Evolutionary conservation across 2,888 invertebrate genomes (phyloP).

Genomic region (Conchocele bisecta): DNA sequence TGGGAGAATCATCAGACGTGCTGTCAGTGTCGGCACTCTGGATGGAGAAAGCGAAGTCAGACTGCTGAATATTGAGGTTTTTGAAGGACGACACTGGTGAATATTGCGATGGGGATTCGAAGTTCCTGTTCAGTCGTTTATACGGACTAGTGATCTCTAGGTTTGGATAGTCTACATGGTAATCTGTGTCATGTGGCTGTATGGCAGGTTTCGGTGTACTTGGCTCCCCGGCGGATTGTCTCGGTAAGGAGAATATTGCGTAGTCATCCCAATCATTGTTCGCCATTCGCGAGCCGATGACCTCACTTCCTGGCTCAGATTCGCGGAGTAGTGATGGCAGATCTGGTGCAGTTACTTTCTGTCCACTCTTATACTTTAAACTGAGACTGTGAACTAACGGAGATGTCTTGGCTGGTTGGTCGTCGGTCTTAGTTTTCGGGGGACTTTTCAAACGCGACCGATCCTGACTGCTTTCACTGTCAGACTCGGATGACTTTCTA

Average conservation of each 20-base stretch:
- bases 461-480: slow-evolving; percentile 1
- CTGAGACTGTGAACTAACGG: slow-evolving; percentile 40
- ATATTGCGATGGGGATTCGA: slow-evolving; percentile 5
- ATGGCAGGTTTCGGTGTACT: neutral
- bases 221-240: slow-evolving; percentile 3
- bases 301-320: slow-evolving; percentile 67
- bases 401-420: slow-evolving; percentile 38
- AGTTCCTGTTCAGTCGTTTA: slow-evolving; percentile 30
- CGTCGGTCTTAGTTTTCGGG: slow-evolving; percentile 31
- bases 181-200: no score
- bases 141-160: slow-evolving; percentile 16
- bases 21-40: slow-evolving; percentile 63
- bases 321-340: slow-evolving; percentile 64
- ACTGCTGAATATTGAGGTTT: slow-evolving; percentile 63
- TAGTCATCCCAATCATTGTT: slow-evolving; percentile 60
- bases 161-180: no score
- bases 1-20: slow-evolving; percentile 53
- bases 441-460: slow-evolving; percentile 15
- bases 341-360: slow-evolving; percentile 46
- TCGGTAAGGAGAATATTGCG: slow-evolving; percentile 53
- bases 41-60: slow-evolving; percentile 73
- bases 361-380: slow-evolving; percentile 31
- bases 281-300: slow-evolving; percentile 72
- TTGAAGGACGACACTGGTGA: slow-evolving; percentile 38
- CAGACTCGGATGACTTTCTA: slow-evolving; percentile 31